A percentile compares a stretch with the other conserved stretches of the same genome.
Evolutionary conservation across 2,888 invertebrate genomes (phyloP).

Genomic region (Allygus modestus): DNA sequence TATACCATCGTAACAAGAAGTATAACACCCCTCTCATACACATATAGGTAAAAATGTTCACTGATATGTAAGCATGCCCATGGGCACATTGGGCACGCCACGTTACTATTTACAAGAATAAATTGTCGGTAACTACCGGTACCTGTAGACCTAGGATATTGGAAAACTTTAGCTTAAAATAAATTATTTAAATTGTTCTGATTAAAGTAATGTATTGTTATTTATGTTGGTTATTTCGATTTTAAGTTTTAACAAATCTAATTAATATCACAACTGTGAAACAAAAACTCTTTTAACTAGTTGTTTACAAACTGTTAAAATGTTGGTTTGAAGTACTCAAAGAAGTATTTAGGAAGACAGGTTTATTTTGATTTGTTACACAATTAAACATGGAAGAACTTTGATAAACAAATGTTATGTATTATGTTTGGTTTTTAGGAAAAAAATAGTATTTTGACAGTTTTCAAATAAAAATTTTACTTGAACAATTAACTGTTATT

Average conservation of each 20-base stretch:
- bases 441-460: not conserved
- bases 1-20: conserved; percentile 15
- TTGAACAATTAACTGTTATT: not conserved
- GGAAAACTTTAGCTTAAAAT: too few relatives aligned
- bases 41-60: not conserved
- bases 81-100: not conserved
- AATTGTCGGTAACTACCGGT: not conserved
- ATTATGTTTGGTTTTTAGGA: too few relatives aligned
- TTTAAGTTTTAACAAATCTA: too few relatives aligned
- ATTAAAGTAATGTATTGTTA: too few relatives aligned
- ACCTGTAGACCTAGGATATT: not conserved
- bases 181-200: too few relatives aligned
- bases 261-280: too few relatives aligned
- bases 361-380: not conserved
- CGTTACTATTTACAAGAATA: conserved; percentile 12
- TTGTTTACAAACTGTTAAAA: too few relatives aligned
- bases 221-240: too few relatives aligned
- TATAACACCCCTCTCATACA: not conserved
- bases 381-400: conserved; percentile 12
- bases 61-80: conserved; percentile 40
- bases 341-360: not conserved
- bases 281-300: too few relatives aligned
- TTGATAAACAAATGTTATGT: too few relatives aligned
- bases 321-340: too few relatives aligned
- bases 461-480: not conserved